A percentile compares a stretch with the other conserved stretches of the same genome.
Evolutionary conservation across 1,140 invertebrate genomes (phyloP).

Genomic region (Muscidifurax raptorellus): DNA sequence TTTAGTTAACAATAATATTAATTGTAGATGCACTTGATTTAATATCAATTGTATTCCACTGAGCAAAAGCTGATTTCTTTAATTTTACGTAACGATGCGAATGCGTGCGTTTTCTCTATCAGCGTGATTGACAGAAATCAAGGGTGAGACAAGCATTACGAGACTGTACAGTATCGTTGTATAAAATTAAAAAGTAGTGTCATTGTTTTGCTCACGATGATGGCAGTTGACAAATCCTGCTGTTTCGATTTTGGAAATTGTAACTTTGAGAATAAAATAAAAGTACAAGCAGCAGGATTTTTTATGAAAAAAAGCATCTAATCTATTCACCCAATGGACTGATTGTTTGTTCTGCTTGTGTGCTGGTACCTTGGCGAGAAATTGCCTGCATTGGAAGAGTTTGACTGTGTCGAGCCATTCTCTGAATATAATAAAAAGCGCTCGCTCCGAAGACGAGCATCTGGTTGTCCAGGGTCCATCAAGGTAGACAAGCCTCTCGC

Average conservation of each 20-base stretch:
- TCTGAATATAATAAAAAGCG: slow-evolving; percentile 71
- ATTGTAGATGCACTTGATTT: not conserved
- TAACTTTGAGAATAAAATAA: not conserved
- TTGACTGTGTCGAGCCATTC: slow-evolving; percentile 71
- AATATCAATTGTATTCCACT: not conserved
- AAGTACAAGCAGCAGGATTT: not conserved
- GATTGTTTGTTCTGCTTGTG: slow-evolving; percentile 65
- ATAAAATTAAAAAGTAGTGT: not conserved
- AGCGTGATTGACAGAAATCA: not conserved
- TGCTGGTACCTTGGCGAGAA: slow-evolving; percentile 71
- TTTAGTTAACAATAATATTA: slow-evolving; percentile 2
- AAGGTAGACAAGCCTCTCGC: slow-evolving; percentile 74
- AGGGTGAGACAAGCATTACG: not conserved
- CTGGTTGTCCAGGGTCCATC: slow-evolving; percentile 76
- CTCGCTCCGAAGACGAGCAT: slow-evolving; percentile 76
- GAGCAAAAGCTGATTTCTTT: not conserved
- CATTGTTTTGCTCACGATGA: not conserved
- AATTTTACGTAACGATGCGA: not conserved
- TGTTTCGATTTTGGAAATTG: not conserved
- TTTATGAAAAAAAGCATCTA: slow-evolving; percentile 25
- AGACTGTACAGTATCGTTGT: not conserved
- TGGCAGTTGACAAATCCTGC: not conserved
- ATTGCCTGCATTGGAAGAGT: slow-evolving; percentile 62
- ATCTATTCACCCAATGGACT: slow-evolving; percentile 55
- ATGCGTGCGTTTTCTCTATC: not conserved